Evolutionary conservation across 1,140 invertebrate genomes (phyloP), one percentile per base, ranked within the genome.

Genomic region (Atta texana): DNA sequence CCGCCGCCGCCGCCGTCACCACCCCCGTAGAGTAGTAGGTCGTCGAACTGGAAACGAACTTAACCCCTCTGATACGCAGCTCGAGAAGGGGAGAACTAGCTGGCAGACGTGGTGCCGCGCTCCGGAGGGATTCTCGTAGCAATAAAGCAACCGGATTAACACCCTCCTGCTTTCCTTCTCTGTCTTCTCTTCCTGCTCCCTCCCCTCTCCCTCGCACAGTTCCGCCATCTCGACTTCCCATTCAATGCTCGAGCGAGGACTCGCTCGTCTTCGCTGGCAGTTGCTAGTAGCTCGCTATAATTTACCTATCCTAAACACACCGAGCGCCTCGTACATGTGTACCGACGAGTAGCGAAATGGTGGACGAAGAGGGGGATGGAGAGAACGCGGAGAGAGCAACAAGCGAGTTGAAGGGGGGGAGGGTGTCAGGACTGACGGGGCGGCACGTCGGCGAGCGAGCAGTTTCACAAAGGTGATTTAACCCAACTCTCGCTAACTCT

Each of bases 131-230:
- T 81, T 85, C 87, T 82, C 89, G 49, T 76, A 75, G 85, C 88
- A 69, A 91, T 90, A 91, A 90, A 89, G 84, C 89, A 88, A 85
- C 88, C 66, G 89, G 88, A 91, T 91, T 89, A 91, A 86, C 87
- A 57, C 76, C 81, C 51, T 77, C 55, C 28, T 51, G 68, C 57
- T 63, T 71, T 57, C 74, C 64, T 71, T 63, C 74, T 69, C 69
- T 55, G n/a, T 57, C n/a, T 3, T 16, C 24, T 24, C 31, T 72
- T n/a, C 28, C 31, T 34, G 8, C 49, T 1, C 16, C 34, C 7
- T 16, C 34, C 7, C 8, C 31, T 0, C 28, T 31, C 28, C 1
- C 21, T 5, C 16, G 44, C 55, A 2, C 28, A 53, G 49, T 55
- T 49, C 24, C 72, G 8, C 18, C 51, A 57, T 49, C 55, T 84